Conservation (phyloP, 2,888 invertebrate genomes). For the Cataglyphis livida region DNA sequence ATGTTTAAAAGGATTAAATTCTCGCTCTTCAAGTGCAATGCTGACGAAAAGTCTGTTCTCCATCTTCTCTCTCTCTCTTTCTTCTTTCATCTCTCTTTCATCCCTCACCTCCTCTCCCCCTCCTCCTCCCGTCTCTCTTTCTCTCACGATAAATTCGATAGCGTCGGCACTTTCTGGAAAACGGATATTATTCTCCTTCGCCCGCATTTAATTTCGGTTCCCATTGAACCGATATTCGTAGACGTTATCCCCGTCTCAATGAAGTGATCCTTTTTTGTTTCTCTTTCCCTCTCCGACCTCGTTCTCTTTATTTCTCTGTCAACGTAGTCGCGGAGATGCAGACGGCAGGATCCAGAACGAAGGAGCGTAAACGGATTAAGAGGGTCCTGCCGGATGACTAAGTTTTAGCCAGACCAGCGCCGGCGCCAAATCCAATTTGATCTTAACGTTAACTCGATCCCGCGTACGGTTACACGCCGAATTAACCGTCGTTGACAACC, state of each 20-base stretch:
- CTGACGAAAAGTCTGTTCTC: neutral
- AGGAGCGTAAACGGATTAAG: conserved; percentile 82
- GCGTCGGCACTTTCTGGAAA: conserved; percentile 32
- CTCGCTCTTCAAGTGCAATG: neutral
- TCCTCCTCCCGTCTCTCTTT: neutral
- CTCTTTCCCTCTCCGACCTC: neutral
- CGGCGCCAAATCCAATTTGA: conserved; percentile 82
- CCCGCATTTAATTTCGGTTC: conserved; percentile 48
- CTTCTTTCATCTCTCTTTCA: neutral
- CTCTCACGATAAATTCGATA: conserved; percentile 19
- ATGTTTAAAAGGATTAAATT: neutral
- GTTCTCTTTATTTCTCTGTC: conserved; percentile 63
- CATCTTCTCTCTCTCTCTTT: neutral
- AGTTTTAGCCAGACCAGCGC: conserved; percentile 81
- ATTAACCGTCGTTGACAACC: conserved; percentile 77
- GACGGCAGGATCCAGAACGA: conserved; percentile 69
- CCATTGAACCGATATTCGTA: conserved; percentile 43
- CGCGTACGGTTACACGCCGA: conserved; percentile 83
- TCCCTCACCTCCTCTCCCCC: neutral
- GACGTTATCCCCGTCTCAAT: conserved; percentile 33
- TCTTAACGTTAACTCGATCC: conserved; percentile 84
- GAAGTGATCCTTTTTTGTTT: conserved; percentile 18
- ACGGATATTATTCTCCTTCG: conserved; percentile 48
- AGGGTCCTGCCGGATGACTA: conserved; percentile 84
- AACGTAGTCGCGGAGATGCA: conserved; percentile 59